Evolutionary conservation across 2,797 vertebrate genomes (phyloP).

Genomic region (Urocyon cinereoargenteus): DNA sequence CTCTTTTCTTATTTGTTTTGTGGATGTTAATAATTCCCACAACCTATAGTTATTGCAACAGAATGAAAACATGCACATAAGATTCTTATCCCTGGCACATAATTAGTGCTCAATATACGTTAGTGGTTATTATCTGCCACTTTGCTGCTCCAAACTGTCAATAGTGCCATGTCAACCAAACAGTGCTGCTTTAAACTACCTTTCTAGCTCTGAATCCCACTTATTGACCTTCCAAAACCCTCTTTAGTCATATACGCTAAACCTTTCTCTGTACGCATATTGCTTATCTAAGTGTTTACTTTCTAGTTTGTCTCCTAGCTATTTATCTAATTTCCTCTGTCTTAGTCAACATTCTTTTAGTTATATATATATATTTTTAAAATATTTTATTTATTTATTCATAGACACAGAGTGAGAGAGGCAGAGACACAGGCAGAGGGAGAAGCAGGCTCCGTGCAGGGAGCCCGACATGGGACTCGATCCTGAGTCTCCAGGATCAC

Average conservation of each 20-base stretch:
- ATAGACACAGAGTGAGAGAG: too few relatives aligned
- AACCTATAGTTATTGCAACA: neutral
- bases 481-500: too few relatives aligned
- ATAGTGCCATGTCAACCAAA: neutral
- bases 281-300: neutral
- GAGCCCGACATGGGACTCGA: too few relatives aligned
- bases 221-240: neutral
- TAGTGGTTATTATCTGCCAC: neutral
- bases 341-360: neutral
- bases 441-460: too few relatives aligned
- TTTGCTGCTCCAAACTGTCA: neutral
- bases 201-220: neutral
- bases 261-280: neutral
- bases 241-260: neutral
- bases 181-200: neutral
- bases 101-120: neutral
- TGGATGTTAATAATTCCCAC: neutral
- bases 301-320: neutral
- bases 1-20: constrained; percentile 14
- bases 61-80: constrained; percentile 34
- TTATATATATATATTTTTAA: neutral
- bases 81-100: neutral
- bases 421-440: too few relatives aligned
- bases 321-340: neutral
- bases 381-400: too few relatives aligned